Evolutionary conservation across 2,797 vertebrate genomes (phyloP), one percentile per base, ranked within the genome.

Genomic region (Amniataba percoides): DNA sequence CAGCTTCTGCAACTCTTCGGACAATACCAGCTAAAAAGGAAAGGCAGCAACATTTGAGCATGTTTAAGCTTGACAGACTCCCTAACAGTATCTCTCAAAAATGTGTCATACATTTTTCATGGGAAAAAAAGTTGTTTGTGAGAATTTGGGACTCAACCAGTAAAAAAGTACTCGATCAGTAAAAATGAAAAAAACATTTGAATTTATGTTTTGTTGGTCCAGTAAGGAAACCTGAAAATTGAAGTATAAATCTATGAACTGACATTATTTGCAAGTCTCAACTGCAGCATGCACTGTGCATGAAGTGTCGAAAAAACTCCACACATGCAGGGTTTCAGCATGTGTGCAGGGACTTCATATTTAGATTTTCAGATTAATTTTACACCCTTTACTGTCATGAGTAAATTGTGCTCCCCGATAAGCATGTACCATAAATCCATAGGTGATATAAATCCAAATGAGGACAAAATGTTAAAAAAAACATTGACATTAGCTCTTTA

Each of bases 1-100:
- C 63, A 94, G 1, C 31, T 57, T 85, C 82, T 95, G 95, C 69
- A 95, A 18, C 7, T 96, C 95, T 3, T 89, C 89, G 48, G 94
- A 89, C 79, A 96, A 59, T 73, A 96, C 67, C 82, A 94, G 18
- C 95, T 96, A 87, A 56, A 86, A 74, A 31, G 27, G 62, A 73
- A 75, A 76, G n/a, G 0, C 7, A 46, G 0, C 4, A 66, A 18
- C 52, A 74, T 75, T 77, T 34, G 23, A 23, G 79, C 49, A 21
- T 18, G 8, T 43, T 52, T 60, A n/a, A n/a, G n/a, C n/a, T n/a
- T n/a, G n/a, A n/a, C n/a, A n/a, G n/a, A n/a, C n/a, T 21, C 23
- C 7, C 4, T 39, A 7, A 64, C 19, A 51, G 23, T 40, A 51
- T 51, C n/a, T 52, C 63, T 23, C 3, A 60, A 60, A 64, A 36